Evolutionary conservation across 2,888 invertebrate genomes (phyloP), one percentile per base, ranked within the genome.

Genomic region (Laothoe populi): DNA sequence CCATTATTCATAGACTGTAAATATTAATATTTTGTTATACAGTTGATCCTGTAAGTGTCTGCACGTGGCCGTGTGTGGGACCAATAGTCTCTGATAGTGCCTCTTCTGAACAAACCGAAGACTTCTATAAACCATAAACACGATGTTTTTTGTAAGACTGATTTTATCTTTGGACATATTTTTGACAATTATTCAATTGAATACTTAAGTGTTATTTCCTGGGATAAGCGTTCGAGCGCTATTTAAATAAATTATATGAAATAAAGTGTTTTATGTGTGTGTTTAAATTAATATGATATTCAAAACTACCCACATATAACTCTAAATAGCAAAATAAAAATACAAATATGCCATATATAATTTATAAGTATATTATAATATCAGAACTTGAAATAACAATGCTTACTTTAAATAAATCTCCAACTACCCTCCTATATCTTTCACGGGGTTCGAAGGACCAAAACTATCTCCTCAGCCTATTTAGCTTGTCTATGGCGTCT

Each of bases 401-500:
- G 19, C 19, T 44, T 7, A 19, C 19, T 21, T 35, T 19, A 19
- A 31, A 53, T 53, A 35, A 35, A 35, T n/a, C n/a, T 24, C 13
- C 8, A 13, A 4, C 19, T 35, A 19, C 7, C 40, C 2, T 40
- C 13, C 1, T 5, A 16, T 8, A 26, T 53, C 31, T 16, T 16
- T 24, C 16, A 35, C 31, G 19, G 7, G 4, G 53, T 21, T 46
- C 13, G 21, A 38, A 38, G 24, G 21, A 35, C 24, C 10, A 38
- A 21, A 35, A 57, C 67, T 75, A 80, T 72, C 81, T 79, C 59
- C 81, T 75, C 13, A 88, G 69, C 53, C 78, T 77, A 24, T 70
- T 78, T 7, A 92, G 78, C 0, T 85, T 83, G n/a, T 85, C 77
- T 21, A 88, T 75, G 0, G 90, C 87, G 10, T 85, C 77, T 23